Percentiles rank a stretch among this genome's conserved stretches.
phyloP scores from a whole-genome alignment of 2,113 vertebrate genomes.

The Marmota monax region DNA sequence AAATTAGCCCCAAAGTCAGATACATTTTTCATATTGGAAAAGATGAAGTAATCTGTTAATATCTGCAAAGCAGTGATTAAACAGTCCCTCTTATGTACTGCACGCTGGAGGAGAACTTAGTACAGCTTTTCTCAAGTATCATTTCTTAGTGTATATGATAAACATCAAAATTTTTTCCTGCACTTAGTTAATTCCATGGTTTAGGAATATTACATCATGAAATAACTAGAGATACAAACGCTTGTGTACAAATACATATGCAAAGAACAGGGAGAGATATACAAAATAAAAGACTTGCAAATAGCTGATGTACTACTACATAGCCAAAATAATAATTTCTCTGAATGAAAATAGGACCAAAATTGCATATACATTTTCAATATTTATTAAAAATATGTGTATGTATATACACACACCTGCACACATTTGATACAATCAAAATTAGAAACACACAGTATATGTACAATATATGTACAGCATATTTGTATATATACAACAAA shows the following conservation, averaged over 20 bases:
- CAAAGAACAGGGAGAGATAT: background rate
- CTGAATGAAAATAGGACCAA: background rate
- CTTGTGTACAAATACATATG: background rate
- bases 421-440: background rate
- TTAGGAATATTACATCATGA: conserved; percentile 21
- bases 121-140: background rate
- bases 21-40: conserved; percentile 6
- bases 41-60: conserved; percentile 20
- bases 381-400: background rate
- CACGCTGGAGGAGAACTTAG: background rate
- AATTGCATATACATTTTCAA: background rate
- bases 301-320: background rate
- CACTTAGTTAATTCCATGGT: background rate
- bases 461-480: background rate
- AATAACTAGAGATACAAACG: background rate
- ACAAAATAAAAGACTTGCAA: background rate
- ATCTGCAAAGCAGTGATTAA: background rate
- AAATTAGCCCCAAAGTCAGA: background rate
- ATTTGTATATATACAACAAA: background rate
- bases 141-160: background rate
- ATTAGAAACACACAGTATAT: background rate
- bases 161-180: background rate
- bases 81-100: background rate
- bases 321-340: background rate
- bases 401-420: background rate